Evolutionary conservation across 2,888 invertebrate species (phyloP).

Genomic region (Dasysyrphus albostriatus): DNA sequence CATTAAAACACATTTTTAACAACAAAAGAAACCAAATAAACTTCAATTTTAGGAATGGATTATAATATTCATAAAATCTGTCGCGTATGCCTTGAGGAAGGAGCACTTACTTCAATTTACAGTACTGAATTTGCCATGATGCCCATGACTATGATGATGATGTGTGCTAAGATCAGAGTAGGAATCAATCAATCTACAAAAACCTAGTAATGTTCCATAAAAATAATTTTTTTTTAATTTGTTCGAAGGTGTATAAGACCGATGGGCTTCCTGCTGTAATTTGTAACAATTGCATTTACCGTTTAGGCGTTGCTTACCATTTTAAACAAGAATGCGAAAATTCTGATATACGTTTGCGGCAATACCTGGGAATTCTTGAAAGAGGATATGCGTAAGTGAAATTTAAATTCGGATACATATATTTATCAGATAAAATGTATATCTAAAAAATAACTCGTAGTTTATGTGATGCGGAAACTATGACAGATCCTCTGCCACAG

Average conservation of each 20-base stretch:
- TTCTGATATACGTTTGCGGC: slow-evolving; percentile 86
- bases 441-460: slow-evolving; percentile 78
- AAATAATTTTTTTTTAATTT: background rate
- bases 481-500: slow-evolving; percentile 83
- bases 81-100: slow-evolving; percentile 87
- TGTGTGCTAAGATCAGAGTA: slow-evolving; percentile 86
- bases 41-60: slow-evolving; percentile 79
- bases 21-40: background rate
- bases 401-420: background rate
- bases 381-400: slow-evolving; percentile 79
- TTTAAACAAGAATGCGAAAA: slow-evolving; percentile 87
- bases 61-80: slow-evolving; percentile 85
- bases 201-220: background rate
- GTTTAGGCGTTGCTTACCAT: slow-evolving; percentile 87
- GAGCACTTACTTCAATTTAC: slow-evolving; percentile 86
- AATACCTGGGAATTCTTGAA: slow-evolving; percentile 85
- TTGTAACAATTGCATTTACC: slow-evolving; percentile 87
- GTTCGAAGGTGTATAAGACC: slow-evolving; percentile 84
- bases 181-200: background rate
- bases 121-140: slow-evolving; percentile 86
- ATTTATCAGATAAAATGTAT: background rate
- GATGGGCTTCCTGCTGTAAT: slow-evolving; percentile 87
- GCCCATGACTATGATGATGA: slow-evolving; percentile 86
- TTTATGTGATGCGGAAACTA: slow-evolving; percentile 85
- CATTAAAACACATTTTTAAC: background rate